A percentile compares a stretch with the other conserved stretches of the same genome.
Conservation (phyloP, 2,888 invertebrate genomes). For the Synanthedon andrenaeformis region DNA sequence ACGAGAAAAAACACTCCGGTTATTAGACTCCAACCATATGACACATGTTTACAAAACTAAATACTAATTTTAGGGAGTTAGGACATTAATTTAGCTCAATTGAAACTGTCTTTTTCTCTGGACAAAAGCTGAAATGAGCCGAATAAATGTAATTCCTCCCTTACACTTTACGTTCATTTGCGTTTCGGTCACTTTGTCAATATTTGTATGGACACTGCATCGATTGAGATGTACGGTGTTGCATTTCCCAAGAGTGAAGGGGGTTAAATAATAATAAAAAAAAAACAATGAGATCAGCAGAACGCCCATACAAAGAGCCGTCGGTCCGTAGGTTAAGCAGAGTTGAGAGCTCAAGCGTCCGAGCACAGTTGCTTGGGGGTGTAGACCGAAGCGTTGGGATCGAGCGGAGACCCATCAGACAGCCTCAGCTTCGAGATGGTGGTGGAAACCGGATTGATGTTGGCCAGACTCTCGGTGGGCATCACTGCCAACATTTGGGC, state of each 20-base stretch:
- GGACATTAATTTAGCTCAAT: too few species aligned
- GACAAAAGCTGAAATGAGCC: too few species aligned
- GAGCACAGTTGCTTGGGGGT: conserved; percentile 79
- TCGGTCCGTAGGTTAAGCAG: background rate
- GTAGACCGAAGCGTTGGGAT: conserved; percentile 93
- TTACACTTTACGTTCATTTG: conserved; percentile 5
- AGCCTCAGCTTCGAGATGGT: conserved; percentile 38
- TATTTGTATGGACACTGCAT: conserved; percentile 44
- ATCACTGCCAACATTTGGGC: conserved; percentile 95
- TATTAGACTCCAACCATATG: background rate
- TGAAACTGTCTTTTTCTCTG: too few species aligned
- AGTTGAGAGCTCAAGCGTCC: conserved; percentile 31
- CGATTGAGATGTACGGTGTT: too few species aligned
- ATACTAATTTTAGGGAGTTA: too few species aligned
- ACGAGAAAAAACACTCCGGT: background rate
- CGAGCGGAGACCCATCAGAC: conserved; percentile 66
- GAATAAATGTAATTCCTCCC: too few species aligned
- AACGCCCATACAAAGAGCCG: conserved; percentile 56
- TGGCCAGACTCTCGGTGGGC: conserved; percentile 73
- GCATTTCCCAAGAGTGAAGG: too few species aligned
- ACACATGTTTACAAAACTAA: too few species aligned
- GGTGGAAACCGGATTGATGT: conserved; percentile 8
- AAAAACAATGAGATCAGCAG: conserved; percentile 48
- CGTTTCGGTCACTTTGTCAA: conserved; percentile 23
- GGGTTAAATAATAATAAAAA: conserved; percentile 8